Evolutionary conservation across 1,140 invertebrate genomes (phyloP), one percentile per base, ranked within the genome.

Genomic region (Zophobas morio): DNA sequence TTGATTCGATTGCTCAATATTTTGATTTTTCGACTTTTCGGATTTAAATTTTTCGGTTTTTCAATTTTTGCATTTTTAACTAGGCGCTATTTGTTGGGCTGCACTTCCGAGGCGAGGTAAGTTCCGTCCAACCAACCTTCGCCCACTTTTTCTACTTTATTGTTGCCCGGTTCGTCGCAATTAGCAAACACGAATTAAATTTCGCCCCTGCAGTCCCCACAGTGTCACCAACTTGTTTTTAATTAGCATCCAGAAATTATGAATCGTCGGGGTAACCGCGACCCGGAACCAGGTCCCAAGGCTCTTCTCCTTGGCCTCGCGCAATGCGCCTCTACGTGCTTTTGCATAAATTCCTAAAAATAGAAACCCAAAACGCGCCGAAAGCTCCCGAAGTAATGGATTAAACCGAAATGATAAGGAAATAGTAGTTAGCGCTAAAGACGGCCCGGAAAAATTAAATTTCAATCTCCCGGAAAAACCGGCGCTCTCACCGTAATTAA

Each of bases 401-500:
- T 66, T 66, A 66, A 66, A 66, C n/a, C 39, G 39, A n/a, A 66
- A 66, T 42, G 60, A 66, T 66, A 66, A 66, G 60, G 42, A 66
- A 66, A 66, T 66, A 42, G n/a, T 66, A 66, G 60, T 66, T 66
- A 66, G 33, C 60, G 60, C 5, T 66, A 42, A 66, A 66, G 60
- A 66, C 60, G n/a, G 8, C 49, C 32, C 33, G 49, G n/a, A 66
- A 66, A 66, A 66, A 42, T 20, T 66, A 6, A 66, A 66, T 39
- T 20, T 6, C 37, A 42, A 42, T 66, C 56, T 39, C 36, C 3
- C 8, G 3, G 20, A 20, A 20, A 20, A 20, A 4, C 42, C 42
- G 42, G 49, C 2, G 49, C 49, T 51, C 49, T 51, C 49, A 33
- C n/a, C n/a, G 37, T 42, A 66, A 40, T 66, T 42, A 42, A 66